A percentile compares a stretch with the other conserved stretches of the same genome.
phyloP scores from a whole-genome alignment of 2,113 vertebrate genomes.

The Corvus hawaiiensis region DNA sequence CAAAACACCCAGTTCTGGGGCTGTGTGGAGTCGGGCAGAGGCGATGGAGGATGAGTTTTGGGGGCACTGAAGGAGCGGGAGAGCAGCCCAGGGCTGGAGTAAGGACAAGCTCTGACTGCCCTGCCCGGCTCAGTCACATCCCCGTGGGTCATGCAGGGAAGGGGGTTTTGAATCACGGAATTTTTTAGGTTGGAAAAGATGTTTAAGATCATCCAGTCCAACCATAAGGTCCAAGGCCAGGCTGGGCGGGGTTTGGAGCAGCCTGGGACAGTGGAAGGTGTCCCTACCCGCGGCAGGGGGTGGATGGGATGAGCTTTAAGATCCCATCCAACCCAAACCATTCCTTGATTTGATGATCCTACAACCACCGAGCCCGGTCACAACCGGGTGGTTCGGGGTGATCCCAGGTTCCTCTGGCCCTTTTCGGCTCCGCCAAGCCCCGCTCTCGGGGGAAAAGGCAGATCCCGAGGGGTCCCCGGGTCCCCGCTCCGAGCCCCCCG shows the following conservation, averaged over 20 bases:
- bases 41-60: background rate
- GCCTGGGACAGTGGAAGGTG: background rate
- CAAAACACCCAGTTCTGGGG: rapidly evolving
- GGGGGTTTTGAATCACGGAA: rapidly evolving
- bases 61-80: background rate
- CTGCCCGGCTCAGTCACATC: rapidly evolving
- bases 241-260: background rate
- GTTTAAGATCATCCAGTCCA: background rate
- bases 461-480: background rate
- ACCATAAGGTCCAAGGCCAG: background rate
- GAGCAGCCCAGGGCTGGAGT: background rate
- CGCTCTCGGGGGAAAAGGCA: rapidly evolving
- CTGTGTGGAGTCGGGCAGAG: background rate
- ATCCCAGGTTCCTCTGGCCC: background rate
- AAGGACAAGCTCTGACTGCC: rapidly evolving
- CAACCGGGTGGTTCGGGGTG: rapidly evolving
- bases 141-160: rapidly evolving
- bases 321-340: background rate
- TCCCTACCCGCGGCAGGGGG: background rate
- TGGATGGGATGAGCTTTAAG: background rate
- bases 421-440: rapidly evolving
- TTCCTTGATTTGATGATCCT: background rate
- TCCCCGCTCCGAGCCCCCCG: background rate
- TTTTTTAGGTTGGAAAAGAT: background rate
- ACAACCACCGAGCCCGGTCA: background rate